phyloP scores from a whole-genome alignment of 1,140 invertebrate species.

The Aleiodes sp. region DNA sequence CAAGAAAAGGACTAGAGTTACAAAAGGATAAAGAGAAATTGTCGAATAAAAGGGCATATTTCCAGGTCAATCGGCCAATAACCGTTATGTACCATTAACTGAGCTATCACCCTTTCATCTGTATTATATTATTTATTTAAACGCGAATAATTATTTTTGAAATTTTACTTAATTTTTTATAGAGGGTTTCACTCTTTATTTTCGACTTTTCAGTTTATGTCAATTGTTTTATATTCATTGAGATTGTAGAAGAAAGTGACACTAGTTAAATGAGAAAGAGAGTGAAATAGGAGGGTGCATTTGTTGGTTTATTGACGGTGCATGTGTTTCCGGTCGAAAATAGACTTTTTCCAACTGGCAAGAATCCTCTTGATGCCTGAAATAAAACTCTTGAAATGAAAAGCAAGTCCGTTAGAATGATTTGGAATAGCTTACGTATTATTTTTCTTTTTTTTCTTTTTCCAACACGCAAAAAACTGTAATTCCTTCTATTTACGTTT shows the following conservation, averaged over 20 bases:
- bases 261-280: neutral
- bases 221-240: neutral
- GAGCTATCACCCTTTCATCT: neutral
- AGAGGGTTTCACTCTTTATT: no score
- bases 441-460: neutral
- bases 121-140: no score
- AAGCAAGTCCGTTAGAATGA: no score
- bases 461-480: slow-evolving; percentile 2
- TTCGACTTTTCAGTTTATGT: neutral
- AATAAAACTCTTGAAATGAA: slow-evolving; percentile 6
- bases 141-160: neutral
- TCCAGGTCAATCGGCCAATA: neutral
- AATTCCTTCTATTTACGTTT: neutral
- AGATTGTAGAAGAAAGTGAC: neutral
- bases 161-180: no score
- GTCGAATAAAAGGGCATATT: neutral
- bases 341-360: slow-evolving; percentile 12
- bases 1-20: neutral
- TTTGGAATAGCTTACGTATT: no score
- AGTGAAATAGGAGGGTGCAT: neutral
- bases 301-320: neutral
- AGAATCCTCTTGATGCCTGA: slow-evolving; percentile 13
- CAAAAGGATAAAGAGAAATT: neutral
- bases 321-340: slow-evolving; percentile 27
- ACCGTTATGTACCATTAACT: neutral